Base-by-base conservation (phyloP, 2,113 vertebrate species). In the Acanthisitta chloris region DNA sequence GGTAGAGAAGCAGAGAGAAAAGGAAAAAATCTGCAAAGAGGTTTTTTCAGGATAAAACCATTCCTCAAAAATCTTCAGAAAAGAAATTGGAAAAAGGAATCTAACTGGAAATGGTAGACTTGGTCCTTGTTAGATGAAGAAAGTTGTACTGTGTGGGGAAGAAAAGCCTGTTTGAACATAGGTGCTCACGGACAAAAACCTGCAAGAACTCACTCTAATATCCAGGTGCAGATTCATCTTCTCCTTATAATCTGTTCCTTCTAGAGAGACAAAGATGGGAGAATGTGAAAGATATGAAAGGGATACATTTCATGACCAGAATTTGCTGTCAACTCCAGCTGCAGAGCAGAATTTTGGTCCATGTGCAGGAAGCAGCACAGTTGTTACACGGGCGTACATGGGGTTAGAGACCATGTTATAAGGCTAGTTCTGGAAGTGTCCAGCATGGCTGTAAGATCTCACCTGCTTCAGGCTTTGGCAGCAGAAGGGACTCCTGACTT, bases 81-180 rank as follows among this genome's bases (percentile, higher is more conserved):
- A 87, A 86, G 36, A 64, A 81, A 77, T 67, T 48, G 72, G 72
- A 46, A 64, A 76, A 92, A 36, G 34, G 81, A 61, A 49, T 87
- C 72, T 86, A 49, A 3, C 6, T 70, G 81, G 84, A 94, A 94
- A 55, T 72, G 73, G 24, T 76, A 7, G 42, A 8, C 29, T 88
- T 73, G 46, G 48, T 74, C 66, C 76, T 87, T 81, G 78, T 94
- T 28, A 58, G 81, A 10, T 45, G 61, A 78, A 86, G 64, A 76
- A 72, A 84, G 72, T 43, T 58, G 26, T 42, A 31, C 66, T 4
- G 0, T 51, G 34, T 14, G 46, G 74, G 54, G 73, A 89, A 90
- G 70, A 91, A 95, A 91, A 85, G 70, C 40, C 52, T 78, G 15
- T 87, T 79, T 81, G 91, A 89, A 69, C 54, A 28, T 11, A 57